Base-by-base conservation (phyloP, 2,888 invertebrate genomes). In the Drosophila testacea region DNA sequence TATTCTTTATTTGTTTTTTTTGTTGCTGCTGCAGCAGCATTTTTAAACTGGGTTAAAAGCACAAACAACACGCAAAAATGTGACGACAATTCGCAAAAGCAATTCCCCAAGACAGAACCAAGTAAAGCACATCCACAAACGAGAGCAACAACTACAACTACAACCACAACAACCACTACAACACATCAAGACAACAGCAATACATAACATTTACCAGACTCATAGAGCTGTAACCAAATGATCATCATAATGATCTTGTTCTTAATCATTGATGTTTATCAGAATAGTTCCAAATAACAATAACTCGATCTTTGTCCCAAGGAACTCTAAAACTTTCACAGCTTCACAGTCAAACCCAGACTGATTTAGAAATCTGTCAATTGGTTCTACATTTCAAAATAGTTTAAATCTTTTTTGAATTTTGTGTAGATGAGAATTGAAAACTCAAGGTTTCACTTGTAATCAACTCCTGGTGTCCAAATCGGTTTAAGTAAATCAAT, bases 1-100 rank as follows among this genome's bases (percentile, higher is more conserved):
- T 59, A 5, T 41, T 28, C 46, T 30, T 47, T 57, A 60, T 57
- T 60, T 16, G 13, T 28, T 34, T 32, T 47, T 32, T 47, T 34
- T 41, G 44, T 60, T 66, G 54, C 52, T 42, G 73, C 51, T 57
- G 77, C 79, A 42, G 73, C 65, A 77, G 70, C 74, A 68, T 48
- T 61, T 62, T 69, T 64, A 66, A 79, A 79, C 68, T 79, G 74
- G 79, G 79, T 79, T 79, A 79, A 79, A 79, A 80, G 79, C 74
- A 79, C 79, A 79, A 73, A 55, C 76, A 69, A 54, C 77, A 73
- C 77, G 77, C 78, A 73, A 73, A 78, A 73, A 70, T 79, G 67
- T 79, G 73, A 77, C 80, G 73, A 80, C 79, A 80, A 75, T 69
- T 79, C 69, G 75, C 79, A 65, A 70, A 72, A 65, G 75, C 50